These are phyloP conservation scores for Cheirogaleus medius DNA, from an alignment of 2,113 vertebrate species.

Conservation along the genomic window DNA sequence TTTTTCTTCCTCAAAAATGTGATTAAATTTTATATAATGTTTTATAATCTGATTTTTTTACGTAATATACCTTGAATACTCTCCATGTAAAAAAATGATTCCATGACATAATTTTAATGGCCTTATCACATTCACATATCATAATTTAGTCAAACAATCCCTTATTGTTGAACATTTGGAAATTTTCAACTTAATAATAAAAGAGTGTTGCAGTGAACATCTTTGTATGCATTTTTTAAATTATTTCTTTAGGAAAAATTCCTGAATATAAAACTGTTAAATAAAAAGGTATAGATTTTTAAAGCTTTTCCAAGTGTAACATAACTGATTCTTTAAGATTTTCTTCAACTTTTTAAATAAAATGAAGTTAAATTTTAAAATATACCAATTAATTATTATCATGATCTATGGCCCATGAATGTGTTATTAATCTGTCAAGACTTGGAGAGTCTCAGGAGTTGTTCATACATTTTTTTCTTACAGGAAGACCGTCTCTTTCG, in stretches of 20 bases:
- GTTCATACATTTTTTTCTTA: not conserved
- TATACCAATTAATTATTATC: not conserved
- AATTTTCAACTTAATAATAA: conserved; percentile 23
- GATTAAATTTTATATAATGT: not conserved
- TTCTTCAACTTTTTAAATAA: conserved; percentile 21
- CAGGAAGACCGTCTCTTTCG: conserved; percentile 57
- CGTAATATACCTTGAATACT: not conserved
- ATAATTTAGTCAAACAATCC: conserved; percentile 8
- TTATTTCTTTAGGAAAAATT: not conserved
- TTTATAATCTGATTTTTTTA: conserved; percentile 38
- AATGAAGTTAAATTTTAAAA: conserved; percentile 24
- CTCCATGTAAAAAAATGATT: not conserved
- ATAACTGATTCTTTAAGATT: not conserved
- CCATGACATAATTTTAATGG: not conserved
- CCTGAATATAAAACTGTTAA: not conserved
- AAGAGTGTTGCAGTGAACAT: not conserved
- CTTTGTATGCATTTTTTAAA: not conserved
- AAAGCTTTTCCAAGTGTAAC: not conserved
- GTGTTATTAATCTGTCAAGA: not conserved
- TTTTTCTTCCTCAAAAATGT: conserved; percentile 21
- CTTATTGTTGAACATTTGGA: not conserved
- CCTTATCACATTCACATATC: not conserved
- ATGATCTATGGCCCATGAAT: not conserved
- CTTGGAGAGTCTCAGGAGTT: not conserved
- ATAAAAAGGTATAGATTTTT: not conserved